A percentile compares a stretch with the other conserved stretches of the same genome.
Evolutionary conservation across 1,140 invertebrate species (phyloP).

Genomic region (Telenomus remus): DNA sequence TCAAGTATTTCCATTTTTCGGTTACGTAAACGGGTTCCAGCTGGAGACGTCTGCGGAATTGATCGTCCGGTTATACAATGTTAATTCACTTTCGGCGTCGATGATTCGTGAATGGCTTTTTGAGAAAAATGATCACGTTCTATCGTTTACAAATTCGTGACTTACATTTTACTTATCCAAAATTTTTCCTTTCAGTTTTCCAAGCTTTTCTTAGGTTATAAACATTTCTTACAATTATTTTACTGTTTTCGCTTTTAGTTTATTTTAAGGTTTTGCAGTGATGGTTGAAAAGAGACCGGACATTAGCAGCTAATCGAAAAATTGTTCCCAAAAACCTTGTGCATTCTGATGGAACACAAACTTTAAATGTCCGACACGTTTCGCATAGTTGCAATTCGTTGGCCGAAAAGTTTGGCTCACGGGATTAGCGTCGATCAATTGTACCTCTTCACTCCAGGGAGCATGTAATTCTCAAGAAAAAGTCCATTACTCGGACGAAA

Average conservation of each 20-base stretch:
- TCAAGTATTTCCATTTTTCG: constrained; percentile 25
- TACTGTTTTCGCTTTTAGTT: too few relatives aligned
- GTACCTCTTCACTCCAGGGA: background rate
- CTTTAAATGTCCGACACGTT: constrained; percentile 1
- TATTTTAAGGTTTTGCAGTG: too few relatives aligned
- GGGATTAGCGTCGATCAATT: background rate
- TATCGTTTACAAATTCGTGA: constrained; percentile 19
- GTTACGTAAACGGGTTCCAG: constrained; percentile 17
- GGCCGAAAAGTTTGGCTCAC: background rate
- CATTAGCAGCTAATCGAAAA: background rate
- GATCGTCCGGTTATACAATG: constrained; percentile 13
- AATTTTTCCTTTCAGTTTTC: background rate
- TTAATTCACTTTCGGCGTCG: constrained; percentile 35
- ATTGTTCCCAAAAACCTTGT: background rate
- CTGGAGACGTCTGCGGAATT: constrained; percentile 20
- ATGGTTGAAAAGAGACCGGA: too few relatives aligned
- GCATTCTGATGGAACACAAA: background rate
- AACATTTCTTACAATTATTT: too few relatives aligned
- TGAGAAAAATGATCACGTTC: constrained; percentile 16
- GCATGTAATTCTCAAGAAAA: constrained; percentile 1
- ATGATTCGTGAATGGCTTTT: constrained; percentile 35
- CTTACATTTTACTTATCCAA: constrained; percentile 4
- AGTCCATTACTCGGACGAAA: background rate
- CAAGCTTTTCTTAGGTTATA: too few relatives aligned
- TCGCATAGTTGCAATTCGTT: background rate